phyloP scores from a whole-genome alignment of 2,888 invertebrate genomes.

The Selenia dentaria region DNA sequence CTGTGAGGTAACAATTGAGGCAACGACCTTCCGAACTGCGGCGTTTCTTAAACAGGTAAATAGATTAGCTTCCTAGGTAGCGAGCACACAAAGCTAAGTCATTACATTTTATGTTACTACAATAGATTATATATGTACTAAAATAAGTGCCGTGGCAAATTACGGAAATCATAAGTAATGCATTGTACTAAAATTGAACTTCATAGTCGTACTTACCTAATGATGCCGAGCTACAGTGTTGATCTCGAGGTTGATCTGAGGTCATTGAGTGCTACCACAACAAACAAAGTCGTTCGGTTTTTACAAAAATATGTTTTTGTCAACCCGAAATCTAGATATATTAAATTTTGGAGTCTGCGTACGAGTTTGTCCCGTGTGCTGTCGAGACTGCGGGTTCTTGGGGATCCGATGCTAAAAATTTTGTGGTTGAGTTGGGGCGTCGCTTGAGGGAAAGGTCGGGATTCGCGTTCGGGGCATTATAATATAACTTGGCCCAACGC shows the following conservation, averaged over 20 bases:
- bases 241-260: constrained; percentile 24
- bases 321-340: too few relatives aligned
- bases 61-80: constrained; percentile 11
- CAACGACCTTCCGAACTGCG: constrained; percentile 2
- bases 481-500: too few relatives aligned
- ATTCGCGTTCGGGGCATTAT: too few relatives aligned
- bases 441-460: too few relatives aligned
- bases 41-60: constrained; percentile 6
- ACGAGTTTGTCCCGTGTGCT: too few relatives aligned
- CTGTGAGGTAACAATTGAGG: neutral
- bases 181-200: constrained; percentile 13
- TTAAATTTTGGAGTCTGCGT: too few relatives aligned
- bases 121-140: constrained; percentile 5
- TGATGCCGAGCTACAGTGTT: constrained; percentile 20
- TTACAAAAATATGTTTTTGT: constrained; percentile 10
- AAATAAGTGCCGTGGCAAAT: constrained; percentile 14
- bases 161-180: constrained; percentile 21
- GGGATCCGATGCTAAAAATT: too few relatives aligned
- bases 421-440: too few relatives aligned
- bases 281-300: constrained; percentile 2
- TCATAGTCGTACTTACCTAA: constrained; percentile 9
- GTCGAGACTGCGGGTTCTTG: too few relatives aligned
- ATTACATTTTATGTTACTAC: constrained; percentile 14
- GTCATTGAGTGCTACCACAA: constrained; percentile 6
- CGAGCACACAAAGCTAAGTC: constrained; percentile 7